Evolutionary conservation across 2,888 invertebrate genomes (phyloP), one percentile per base, ranked within the genome.

Genomic region (Euspilapteryx auroguttella): DNA sequence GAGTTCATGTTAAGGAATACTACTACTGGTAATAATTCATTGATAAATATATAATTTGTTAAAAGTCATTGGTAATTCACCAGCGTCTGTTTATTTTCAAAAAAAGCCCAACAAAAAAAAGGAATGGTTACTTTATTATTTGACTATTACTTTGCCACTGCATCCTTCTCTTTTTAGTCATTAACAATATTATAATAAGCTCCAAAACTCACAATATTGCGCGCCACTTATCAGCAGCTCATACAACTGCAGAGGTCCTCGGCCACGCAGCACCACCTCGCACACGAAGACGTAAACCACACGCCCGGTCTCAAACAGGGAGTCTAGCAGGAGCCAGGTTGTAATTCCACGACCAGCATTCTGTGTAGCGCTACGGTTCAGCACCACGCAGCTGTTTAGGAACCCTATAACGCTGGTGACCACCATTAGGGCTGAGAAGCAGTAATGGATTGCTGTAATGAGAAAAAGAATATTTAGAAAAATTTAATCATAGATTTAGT

Each of bases 201-300:
- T n/a, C n/a, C n/a, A n/a, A 21, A 41, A 61, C 62, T 62, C 13
- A 75, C 73, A 44, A 35, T 75, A 75, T 36, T 73, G 73, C 0
- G 45, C 54, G 6, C 56, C 58, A 14, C 71, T 68, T 33, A 68
- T 49, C 21, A 63, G 35, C 34, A 75, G 42, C 29, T 75, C 73
- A 27, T 65, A 68, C 27, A 55, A 28, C 32, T 69, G 69, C 34
- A 62, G 28, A 0, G 49, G 41, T 0, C 73, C 73, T 6, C 48
- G 48, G 1, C 66, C 64, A 17, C 55, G 52, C 4, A 73, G 38
- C 20, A 69, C 45, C 2, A 69, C 53, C 33, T 71, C 68, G 9
- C 55, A 49, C 3, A 71, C 36, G 31, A 73, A 75, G 36, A 71
- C 55, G 26, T 73, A 73, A 4, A 75, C 46, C 1, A 75, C 64